phyloP scores from a whole-genome alignment of 2,797 vertebrate genomes.

The Hydrolagus colliei region DNA sequence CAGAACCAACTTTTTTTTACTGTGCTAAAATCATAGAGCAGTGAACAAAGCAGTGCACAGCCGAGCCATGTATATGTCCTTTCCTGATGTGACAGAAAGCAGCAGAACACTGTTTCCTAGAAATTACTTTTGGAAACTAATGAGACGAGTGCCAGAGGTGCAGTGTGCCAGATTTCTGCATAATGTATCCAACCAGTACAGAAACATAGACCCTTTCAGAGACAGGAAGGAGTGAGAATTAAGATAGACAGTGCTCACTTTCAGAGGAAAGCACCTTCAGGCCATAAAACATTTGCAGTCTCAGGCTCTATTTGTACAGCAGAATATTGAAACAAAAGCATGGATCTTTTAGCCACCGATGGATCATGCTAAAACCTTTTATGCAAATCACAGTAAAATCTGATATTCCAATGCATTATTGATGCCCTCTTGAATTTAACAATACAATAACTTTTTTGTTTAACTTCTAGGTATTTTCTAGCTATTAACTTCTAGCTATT shows the following conservation, averaged over 20 bases:
- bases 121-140: background rate
- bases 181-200: background rate
- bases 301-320: background rate
- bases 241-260: background rate
- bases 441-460: no score
- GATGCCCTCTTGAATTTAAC: no score
- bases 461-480: no score
- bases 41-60: background rate
- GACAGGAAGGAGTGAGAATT: background rate
- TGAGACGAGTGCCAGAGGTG: background rate
- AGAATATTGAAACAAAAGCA: background rate
- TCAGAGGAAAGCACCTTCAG: background rate
- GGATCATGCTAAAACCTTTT: background rate
- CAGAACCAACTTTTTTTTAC: background rate
- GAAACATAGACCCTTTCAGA: background rate
- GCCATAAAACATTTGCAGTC: background rate
- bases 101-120: background rate
- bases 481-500: no score
- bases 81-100: background rate
- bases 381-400: background rate
- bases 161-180: background rate
- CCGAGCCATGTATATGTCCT: background rate
- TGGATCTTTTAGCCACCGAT: background rate
- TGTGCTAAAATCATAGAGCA: background rate
- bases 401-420: background rate